Base-by-base conservation (phyloP, 1,140 invertebrate genomes). In the Dryas iulia region DNA sequence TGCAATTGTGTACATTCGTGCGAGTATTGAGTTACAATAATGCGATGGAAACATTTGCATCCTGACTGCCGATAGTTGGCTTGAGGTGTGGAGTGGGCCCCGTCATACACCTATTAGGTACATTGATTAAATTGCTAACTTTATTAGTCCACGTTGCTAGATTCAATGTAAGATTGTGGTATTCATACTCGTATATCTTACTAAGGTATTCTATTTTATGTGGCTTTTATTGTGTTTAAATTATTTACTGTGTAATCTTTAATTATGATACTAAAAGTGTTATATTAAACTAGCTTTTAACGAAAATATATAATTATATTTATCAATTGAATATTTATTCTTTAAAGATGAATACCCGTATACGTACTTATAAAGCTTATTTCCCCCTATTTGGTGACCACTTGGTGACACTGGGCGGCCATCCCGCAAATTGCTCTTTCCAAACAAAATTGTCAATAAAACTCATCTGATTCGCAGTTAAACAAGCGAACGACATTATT, bases 391-490 rank as follows among this genome's bases (percentile, higher is more conserved):
- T 84, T 82, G 83, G 81, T 83, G 82, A 86, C 78, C 86, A 87
- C 85, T 89, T 81, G 86, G 81, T 83, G 83, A 81, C 84, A 78
- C 77, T 82, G 75, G 76, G 74, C 75, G 86, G 79, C 80, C 84
- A 89, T 91, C 83, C 87, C 87, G 82, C 89, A 90, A 91, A 91
- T 91, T 91, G 89, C 89, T 83, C 86, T 90, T 90, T 87, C 86
- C 86, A 86, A 89, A 86, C 89, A 88, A 90, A 84, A 91, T 91
- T 91, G 89, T 91, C 89, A 91, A 91, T 91, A 91, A 91, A 91
- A 91, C 87, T 91, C 87, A 90, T 90, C 87, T 88, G 87, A 90
- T 89, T 91, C 89, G 87, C 89, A 91, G 87, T 91, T 89, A 91
- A 91, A 91, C 87, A 91, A 87, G 87, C 87, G 85, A 84, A 81